Evolutionary conservation across 2,113 vertebrate genomes (phyloP).

Genomic region (Sapajus apella): DNA sequence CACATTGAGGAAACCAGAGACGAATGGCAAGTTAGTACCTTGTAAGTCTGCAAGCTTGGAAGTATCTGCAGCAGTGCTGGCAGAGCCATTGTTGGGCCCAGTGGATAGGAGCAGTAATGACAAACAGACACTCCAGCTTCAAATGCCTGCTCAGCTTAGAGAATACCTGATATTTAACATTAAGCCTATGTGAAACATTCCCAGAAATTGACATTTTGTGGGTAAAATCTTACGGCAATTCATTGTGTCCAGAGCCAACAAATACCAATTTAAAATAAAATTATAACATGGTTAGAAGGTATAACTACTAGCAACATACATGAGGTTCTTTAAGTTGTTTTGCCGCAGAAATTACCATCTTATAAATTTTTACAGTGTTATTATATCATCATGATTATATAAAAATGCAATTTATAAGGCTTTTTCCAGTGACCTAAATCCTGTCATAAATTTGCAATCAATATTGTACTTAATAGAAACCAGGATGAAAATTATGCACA

Average conservation of each 20-base stretch:
- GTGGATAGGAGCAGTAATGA: background rate
- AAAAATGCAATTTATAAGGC: background rate
- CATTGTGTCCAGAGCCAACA: background rate
- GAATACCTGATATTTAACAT: background rate
- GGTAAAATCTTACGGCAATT: background rate
- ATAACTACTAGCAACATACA: background rate
- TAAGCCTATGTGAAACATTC: background rate
- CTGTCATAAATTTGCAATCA: background rate
- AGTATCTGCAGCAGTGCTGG: background rate
- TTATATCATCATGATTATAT: background rate
- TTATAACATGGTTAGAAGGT: background rate
- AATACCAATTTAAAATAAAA: background rate
- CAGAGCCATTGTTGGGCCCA: background rate
- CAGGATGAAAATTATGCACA: background rate
- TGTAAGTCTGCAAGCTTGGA: background rate
- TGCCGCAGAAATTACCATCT: background rate
- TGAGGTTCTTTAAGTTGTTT: background rate
- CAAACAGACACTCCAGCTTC: background rate
- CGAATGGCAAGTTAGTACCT: background rate
- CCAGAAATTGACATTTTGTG: background rate
- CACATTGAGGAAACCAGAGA: background rate
- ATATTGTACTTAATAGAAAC: background rate
- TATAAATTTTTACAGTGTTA: background rate
- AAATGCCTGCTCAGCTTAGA: background rate
- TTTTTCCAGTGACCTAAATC: background rate